Percentiles rank a stretch among this genome's conserved stretches.
These are phyloP conservation scores for Neosilurus mollespiculum DNA, from an alignment of 2,797 vertebrate species.

Conservation along the genomic window DNA sequence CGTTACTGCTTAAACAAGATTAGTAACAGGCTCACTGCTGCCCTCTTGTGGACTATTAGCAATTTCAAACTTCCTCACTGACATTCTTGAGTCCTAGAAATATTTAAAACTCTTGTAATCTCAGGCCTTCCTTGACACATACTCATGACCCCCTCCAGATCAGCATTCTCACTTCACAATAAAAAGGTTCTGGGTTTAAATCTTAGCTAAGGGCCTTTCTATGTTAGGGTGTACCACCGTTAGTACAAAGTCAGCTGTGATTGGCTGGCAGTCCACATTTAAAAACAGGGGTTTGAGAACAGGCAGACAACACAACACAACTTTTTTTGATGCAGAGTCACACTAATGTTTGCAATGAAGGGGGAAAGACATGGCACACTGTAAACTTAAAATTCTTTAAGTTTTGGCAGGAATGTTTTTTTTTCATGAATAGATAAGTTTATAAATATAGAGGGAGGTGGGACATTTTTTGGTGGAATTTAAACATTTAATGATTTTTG, in stretches of 20 bases:
- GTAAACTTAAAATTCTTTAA: background rate
- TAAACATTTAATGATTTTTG: background rate
- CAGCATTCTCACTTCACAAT: too few relatives aligned
- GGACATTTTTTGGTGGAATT: background rate
- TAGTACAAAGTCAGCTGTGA: too few relatives aligned
- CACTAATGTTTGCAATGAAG: background rate
- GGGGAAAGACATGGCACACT: too few relatives aligned
- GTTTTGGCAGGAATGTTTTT: background rate
- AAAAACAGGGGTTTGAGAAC: background rate
- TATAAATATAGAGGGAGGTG: too few relatives aligned
- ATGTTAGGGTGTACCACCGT: too few relatives aligned
- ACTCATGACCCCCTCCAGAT: too few relatives aligned
- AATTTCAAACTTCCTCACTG: background rate
- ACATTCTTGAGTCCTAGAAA: background rate
- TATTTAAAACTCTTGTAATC: background rate
- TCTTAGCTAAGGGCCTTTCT: too few relatives aligned
- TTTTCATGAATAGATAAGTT: background rate
- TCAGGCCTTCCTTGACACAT: background rate
- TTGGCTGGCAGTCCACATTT: background rate
- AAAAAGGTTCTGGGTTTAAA: too few relatives aligned
- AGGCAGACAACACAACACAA: background rate
- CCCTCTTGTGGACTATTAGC: background rate
- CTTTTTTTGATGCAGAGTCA: background rate
- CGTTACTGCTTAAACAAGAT: background rate
- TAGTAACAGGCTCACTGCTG: background rate